These are phyloP conservation scores for Arctocebus calabarensis DNA, from an alignment of 2,797 vertebrate genomes.

Conservation along the genomic window DNA sequence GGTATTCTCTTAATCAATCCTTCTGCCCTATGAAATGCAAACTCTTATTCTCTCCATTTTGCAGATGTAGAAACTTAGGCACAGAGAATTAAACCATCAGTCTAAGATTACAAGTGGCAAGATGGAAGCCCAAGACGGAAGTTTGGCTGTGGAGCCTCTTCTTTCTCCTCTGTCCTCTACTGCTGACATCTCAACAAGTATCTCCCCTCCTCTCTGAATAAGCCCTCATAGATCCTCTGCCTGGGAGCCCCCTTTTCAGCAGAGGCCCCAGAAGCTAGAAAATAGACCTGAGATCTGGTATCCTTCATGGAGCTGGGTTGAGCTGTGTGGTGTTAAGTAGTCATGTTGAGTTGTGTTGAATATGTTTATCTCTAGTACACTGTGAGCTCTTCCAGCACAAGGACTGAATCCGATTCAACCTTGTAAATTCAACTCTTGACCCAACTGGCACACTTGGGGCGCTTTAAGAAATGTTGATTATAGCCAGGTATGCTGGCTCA, in stretches of 20 bases:
- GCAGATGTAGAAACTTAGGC: background rate
- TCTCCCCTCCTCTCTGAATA: background rate
- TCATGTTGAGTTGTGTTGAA: background rate
- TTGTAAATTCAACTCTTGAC: background rate
- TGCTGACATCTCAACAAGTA: background rate
- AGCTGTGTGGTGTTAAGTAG: background rate
- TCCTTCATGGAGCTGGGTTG: background rate
- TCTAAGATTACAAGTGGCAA: background rate
- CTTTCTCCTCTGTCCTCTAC: background rate
- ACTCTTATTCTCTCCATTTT: background rate
- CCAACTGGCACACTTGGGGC: background rate
- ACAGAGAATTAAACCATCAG: background rate
- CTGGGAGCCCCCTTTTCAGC: background rate
- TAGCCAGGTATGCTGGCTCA: too few relatives aligned
- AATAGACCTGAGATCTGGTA: background rate
- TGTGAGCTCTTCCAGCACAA: background rate
- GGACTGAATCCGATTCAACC: background rate
- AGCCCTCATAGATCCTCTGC: background rate
- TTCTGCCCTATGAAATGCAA: background rate
- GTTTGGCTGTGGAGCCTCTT: background rate
- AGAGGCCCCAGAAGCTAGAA: background rate
- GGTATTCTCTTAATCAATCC: background rate
- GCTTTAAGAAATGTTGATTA: background rate
- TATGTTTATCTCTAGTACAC: background rate
- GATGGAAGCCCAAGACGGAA: background rate